Evolutionary conservation across 2,888 invertebrate species (phyloP).

Genomic region (Yponomeuta cagnagella): DNA sequence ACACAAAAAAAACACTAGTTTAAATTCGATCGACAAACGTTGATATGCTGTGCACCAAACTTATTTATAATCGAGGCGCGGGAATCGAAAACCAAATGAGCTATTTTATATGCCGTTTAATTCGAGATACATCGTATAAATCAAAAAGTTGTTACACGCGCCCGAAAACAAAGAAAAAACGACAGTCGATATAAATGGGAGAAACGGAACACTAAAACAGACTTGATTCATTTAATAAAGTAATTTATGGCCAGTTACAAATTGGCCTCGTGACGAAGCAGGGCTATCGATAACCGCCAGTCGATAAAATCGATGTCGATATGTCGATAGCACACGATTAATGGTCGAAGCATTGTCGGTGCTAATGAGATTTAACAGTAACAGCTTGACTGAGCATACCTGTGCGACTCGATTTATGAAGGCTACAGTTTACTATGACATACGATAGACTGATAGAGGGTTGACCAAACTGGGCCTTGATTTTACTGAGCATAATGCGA

Average conservation of each 20-base stretch:
- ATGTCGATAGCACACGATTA: slow-evolving; percentile 51
- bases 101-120: slow-evolving; percentile 4
- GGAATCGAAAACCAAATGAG: background rate
- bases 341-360: slow-evolving; percentile 54
- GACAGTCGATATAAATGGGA: background rate
- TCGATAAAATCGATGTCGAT: slow-evolving; percentile 62
- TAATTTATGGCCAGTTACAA: slow-evolving; percentile 69
- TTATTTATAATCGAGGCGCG: background rate
- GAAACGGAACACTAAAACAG: slow-evolving; percentile 23
- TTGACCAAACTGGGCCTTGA: too few species aligned
- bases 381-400: background rate
- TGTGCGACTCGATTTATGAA: background rate
- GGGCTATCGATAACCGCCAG: slow-evolving; percentile 58
- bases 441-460: too few species aligned
- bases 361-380: slow-evolving; percentile 43
- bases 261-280: slow-evolving; percentile 61
- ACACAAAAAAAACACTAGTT: too few species aligned
- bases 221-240: slow-evolving; percentile 72
- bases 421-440: background rate
- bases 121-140: background rate
- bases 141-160: background rate
- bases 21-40: too few species aligned
- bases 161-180: slow-evolving; percentile 6
- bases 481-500: too few species aligned
- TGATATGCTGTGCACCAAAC: too few species aligned